A percentile compares a stretch with the other conserved stretches of the same genome.
Conservation (phyloP, 2,797 vertebrate genomes). For the Thamnophis elegans region DNA sequence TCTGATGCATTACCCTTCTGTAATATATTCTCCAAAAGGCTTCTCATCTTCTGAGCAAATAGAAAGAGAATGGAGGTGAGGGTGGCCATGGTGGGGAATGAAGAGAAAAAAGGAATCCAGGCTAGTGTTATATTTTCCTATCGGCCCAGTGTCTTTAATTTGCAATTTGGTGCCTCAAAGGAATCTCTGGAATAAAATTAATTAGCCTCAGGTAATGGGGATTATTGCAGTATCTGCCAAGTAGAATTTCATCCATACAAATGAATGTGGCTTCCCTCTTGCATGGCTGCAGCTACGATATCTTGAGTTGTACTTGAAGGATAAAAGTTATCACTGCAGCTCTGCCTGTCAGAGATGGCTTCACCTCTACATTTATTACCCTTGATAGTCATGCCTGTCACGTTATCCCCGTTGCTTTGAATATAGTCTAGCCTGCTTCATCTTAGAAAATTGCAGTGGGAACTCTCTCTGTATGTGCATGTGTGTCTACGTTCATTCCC, state of each 20-base stretch:
- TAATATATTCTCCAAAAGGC: constrained; percentile 39
- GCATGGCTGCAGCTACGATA: neutral
- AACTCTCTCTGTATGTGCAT: neutral
- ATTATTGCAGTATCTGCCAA: constrained; percentile 40
- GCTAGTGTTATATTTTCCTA: neutral
- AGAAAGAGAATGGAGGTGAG: neutral
- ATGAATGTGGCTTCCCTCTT: constrained; percentile 11
- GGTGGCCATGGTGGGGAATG: neutral
- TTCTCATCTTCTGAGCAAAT: constrained; percentile 23
- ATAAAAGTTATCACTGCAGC: constrained; percentile 29
- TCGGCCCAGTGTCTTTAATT: constrained; percentile 45
- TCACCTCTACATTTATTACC: neutral
- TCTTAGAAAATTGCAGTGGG: neutral
- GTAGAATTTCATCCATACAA: constrained; percentile 29
- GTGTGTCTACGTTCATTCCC: neutral
- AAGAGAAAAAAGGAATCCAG: constrained; percentile 22
- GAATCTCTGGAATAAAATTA: constrained; percentile 47
- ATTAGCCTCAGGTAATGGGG: constrained; percentile 45
- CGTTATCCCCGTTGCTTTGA: constrained; percentile 4
- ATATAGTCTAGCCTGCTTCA: neutral
- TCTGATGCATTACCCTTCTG: constrained; percentile 34
- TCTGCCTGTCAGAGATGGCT: constrained; percentile 24
- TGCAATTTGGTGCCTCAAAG: constrained; percentile 38
- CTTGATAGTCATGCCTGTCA: constrained; percentile 31
- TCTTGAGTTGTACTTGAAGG: constrained; percentile 40